Evolutionary conservation across 2,113 vertebrate genomes (phyloP).

Genomic region (Columba janthina): DNA sequence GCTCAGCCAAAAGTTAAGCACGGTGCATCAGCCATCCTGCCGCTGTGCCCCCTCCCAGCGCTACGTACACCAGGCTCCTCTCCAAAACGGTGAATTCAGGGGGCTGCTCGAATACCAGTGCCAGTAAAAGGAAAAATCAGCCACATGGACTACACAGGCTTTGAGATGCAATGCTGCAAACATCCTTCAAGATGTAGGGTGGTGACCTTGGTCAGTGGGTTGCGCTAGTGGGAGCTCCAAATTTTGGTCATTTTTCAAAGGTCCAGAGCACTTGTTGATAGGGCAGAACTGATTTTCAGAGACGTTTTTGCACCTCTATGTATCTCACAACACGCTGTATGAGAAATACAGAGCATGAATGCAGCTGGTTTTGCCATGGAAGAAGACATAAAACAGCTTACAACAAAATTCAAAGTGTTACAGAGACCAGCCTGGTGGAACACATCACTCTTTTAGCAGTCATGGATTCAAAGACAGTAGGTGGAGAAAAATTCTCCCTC

Average conservation of each 20-base stretch:
- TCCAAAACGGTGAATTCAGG: neutral
- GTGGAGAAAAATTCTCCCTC: neutral
- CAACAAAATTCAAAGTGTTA: neutral
- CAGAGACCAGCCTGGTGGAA: neutral
- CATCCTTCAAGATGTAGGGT: neutral
- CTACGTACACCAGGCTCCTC: neutral
- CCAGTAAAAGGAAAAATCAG: neutral
- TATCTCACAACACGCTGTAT: accelerated
- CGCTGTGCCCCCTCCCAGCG: neutral
- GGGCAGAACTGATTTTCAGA: neutral
- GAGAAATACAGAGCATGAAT: neutral
- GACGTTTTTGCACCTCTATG: neutral
- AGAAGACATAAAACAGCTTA: neutral
- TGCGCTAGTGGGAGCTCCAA: neutral
- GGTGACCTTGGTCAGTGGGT: neutral
- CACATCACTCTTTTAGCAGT: neutral
- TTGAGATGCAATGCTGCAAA: neutral
- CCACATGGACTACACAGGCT: neutral
- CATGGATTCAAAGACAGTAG: neutral
- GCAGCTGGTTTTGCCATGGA: neutral
- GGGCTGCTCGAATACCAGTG: neutral
- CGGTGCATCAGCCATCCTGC: neutral
- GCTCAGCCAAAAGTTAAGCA: neutral
- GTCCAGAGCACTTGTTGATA: neutral
- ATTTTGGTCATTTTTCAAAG: neutral